phyloP scores from a whole-genome alignment of 2,113 vertebrate genomes.

The Colius striatus region DNA sequence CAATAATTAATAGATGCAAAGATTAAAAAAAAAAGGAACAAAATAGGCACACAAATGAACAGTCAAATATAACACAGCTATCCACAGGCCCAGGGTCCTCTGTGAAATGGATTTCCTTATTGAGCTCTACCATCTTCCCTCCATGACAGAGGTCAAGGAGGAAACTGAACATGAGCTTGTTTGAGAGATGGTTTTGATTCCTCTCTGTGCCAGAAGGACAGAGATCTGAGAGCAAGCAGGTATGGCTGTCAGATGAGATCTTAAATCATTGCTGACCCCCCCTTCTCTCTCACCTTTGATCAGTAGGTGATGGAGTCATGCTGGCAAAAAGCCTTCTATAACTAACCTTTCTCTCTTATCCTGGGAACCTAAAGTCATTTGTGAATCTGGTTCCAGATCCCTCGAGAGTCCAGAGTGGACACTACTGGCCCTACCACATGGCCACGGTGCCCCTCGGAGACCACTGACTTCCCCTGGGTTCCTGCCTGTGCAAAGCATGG shows the following conservation, averaged over 20 bases:
- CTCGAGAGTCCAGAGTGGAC: not conserved
- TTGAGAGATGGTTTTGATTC: not conserved
- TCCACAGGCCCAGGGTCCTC: not conserved
- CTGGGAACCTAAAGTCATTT: not conserved
- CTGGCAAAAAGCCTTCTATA: not conserved
- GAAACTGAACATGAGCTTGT: not conserved
- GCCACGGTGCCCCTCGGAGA: not conserved
- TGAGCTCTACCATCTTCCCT: not conserved
- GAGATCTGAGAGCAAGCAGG: not conserved
- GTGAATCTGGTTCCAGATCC: not conserved
- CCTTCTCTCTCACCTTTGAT: not conserved
- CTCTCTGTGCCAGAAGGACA: not conserved
- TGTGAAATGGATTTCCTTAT: not conserved
- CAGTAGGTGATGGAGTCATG: not conserved
- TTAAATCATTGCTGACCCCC: not conserved
- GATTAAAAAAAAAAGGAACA: not conserved
- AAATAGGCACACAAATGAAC: conserved; percentile 31
- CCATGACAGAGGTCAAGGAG: not conserved
- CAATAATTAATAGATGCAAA: conserved; percentile 58
- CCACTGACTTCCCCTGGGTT: not conserved
- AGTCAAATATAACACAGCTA: conserved; percentile 4
- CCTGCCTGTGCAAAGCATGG: not conserved
- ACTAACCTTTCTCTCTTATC: not conserved
- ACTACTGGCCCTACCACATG: not conserved
- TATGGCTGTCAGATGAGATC: not conserved